Conservation (phyloP, 2,888 invertebrate species). For the Drosophila diplacantha region DNA sequence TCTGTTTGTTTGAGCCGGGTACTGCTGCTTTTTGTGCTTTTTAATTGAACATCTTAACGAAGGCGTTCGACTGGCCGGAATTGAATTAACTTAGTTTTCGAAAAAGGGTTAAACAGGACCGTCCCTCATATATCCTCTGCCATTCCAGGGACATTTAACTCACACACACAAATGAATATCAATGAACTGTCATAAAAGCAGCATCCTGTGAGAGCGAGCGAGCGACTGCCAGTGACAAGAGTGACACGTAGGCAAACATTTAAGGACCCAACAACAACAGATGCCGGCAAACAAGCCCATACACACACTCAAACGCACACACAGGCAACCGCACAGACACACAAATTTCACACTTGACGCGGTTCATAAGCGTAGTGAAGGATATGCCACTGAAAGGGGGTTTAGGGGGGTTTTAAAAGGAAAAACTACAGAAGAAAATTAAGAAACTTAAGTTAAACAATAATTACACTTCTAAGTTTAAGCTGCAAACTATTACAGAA, state of each 20-base stretch:
- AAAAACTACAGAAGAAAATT: neutral
- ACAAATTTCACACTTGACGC: constrained; percentile 21
- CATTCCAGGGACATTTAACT: constrained; percentile 9
- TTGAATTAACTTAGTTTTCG: constrained; percentile 29
- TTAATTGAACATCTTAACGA: constrained; percentile 31
- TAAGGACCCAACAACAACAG: constrained; percentile 46
- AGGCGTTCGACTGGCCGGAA: constrained; percentile 18
- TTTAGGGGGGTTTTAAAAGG: too few species aligned
- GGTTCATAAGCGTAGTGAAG: constrained; percentile 2
- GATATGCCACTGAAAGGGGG: neutral
- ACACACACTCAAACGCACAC: constrained; percentile 12
- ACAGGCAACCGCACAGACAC: constrained; percentile 8
- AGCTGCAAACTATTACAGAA: neutral
- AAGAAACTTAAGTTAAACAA: neutral
- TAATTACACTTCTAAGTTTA: neutral
- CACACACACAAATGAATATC: constrained; percentile 60
- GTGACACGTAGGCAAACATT: constrained; percentile 71
- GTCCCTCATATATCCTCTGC: neutral
- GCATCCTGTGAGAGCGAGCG: constrained; percentile 14
- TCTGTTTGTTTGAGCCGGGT: neutral
- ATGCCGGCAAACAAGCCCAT: constrained; percentile 20
- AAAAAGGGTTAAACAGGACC: constrained; percentile 7
- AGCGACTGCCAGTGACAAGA: constrained; percentile 57
- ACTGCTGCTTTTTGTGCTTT: constrained; percentile 2
- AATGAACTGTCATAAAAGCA: constrained; percentile 67